Evolutionary conservation across 2,888 invertebrate species (phyloP).

Genomic region (Xanthorhoe spadicearia): DNA sequence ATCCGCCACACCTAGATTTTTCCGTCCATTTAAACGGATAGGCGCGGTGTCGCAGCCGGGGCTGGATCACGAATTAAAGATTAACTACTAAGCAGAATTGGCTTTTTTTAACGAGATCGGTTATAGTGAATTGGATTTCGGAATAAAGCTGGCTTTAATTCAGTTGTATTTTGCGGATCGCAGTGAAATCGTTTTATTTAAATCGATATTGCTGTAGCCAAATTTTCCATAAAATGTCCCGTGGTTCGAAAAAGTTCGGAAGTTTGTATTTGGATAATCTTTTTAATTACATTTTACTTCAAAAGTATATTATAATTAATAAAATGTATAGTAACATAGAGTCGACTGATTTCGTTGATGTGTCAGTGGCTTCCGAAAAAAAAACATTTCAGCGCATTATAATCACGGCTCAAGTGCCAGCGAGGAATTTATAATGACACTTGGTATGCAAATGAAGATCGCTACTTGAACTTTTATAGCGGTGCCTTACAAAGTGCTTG

Average conservation of each 20-base stretch:
- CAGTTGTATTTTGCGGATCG: conserved; percentile 10
- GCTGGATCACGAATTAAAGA: conserved; percentile 69
- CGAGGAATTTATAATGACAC: conserved; percentile 69
- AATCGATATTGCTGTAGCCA: neutral
- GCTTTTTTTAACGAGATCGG: conserved; percentile 43
- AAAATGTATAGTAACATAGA: too few relatives aligned
- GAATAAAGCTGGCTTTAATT: conserved; percentile 21
- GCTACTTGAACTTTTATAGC: conserved; percentile 40
- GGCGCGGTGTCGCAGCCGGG: conserved; percentile 65
- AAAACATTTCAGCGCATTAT: conserved; percentile 59
- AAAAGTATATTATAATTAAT: too few relatives aligned
- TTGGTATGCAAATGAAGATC: conserved; percentile 65
- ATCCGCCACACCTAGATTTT: conserved; percentile 64
- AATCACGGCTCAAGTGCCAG: conserved; percentile 58
- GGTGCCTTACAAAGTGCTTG: conserved; percentile 31
- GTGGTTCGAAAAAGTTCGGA: neutral
- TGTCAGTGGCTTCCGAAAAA: conserved; percentile 6
- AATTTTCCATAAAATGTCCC: neutral
- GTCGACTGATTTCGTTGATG: too few relatives aligned
- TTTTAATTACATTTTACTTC: too few relatives aligned
- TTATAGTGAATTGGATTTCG: conserved; percentile 41
- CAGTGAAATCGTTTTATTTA: conserved; percentile 7
- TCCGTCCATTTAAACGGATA: conserved; percentile 68
- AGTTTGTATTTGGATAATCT: too few relatives aligned
- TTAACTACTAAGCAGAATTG: conserved; percentile 70